These are phyloP conservation scores for Gobio gobio DNA, from an alignment of 2,113 vertebrate genomes.

Conservation along the genomic window DNA sequence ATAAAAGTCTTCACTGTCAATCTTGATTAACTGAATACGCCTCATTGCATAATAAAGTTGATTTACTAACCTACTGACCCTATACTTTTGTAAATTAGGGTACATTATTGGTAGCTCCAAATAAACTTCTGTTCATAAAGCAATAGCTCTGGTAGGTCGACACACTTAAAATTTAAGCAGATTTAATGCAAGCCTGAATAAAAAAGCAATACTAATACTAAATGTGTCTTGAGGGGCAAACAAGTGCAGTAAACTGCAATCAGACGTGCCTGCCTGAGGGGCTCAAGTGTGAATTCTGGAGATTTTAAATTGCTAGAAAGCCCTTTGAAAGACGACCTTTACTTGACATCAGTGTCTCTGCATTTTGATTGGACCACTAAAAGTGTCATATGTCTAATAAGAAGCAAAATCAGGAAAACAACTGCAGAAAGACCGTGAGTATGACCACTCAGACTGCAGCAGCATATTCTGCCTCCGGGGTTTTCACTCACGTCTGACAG, in stretches of 20 bases:
- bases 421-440: not conserved
- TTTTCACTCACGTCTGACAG: conserved; percentile 44
- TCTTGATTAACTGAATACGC: too few relatives aligned
- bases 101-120: not conserved
- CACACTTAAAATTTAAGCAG: not conserved
- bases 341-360: conserved; percentile 19
- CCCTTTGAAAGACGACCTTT: not conserved
- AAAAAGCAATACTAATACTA: not conserved
- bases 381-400: conserved; percentile 4
- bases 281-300: not conserved
- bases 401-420: not conserved
- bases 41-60: too few relatives aligned
- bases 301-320: not conserved
- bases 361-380: not conserved
- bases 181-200: not conserved
- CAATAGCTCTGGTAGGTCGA: not conserved
- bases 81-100: too few relatives aligned
- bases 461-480: conserved; percentile 37
- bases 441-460: conserved; percentile 55
- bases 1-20: too few relatives aligned
- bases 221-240: not conserved
- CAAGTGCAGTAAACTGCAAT: not conserved
- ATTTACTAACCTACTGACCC: too few relatives aligned
- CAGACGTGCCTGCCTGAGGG: not conserved
- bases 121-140: not conserved